phyloP scores from a whole-genome alignment of 2,888 invertebrate species.

The Pycnomerus fuliginosus region DNA sequence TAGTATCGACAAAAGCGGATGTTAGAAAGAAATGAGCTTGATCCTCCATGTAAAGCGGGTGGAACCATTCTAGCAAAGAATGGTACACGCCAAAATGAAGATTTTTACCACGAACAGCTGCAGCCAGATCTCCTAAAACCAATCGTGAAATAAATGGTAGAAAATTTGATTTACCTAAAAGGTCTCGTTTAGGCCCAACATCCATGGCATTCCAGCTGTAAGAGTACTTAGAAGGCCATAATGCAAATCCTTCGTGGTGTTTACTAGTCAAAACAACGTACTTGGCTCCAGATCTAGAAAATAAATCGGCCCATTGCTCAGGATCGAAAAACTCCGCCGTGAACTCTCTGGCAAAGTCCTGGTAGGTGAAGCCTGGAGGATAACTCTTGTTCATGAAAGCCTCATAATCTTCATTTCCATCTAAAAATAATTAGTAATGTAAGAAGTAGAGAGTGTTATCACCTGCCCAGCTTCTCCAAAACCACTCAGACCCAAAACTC shows the following conservation, averaged over 20 bases:
- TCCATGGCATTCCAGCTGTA: slow-evolving; percentile 78
- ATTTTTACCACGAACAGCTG: slow-evolving; percentile 61
- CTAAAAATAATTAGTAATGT: no score
- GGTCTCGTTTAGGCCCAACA: slow-evolving; percentile 40
- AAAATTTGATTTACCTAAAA: slow-evolving; percentile 33
- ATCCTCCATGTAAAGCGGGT: slow-evolving; percentile 75
- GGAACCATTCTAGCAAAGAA: slow-evolving; percentile 83
- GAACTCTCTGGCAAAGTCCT: slow-evolving; percentile 87
- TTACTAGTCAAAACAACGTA: slow-evolving; percentile 84
- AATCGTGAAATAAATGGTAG: not conserved
- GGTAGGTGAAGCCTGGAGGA: slow-evolving; percentile 83
- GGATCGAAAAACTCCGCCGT: slow-evolving; percentile 89
- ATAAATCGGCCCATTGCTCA: slow-evolving; percentile 78
- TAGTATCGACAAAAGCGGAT: slow-evolving; percentile 64
- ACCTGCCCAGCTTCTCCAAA: slow-evolving; percentile 84
- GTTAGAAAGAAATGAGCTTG: slow-evolving; percentile 63
- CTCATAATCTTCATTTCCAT: slow-evolving; percentile 11
- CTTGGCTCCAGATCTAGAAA: slow-evolving; percentile 84
- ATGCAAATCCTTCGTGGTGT: slow-evolving; percentile 83
- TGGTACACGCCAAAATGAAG: slow-evolving; percentile 81
- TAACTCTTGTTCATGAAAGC: slow-evolving; percentile 80
- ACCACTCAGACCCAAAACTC: slow-evolving; percentile 87
- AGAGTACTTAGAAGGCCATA: slow-evolving; percentile 80
- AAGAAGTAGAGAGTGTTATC: no score
- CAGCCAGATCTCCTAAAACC: slow-evolving; percentile 63